Conservation (phyloP, 2,888 invertebrate species). For the Hydriomena furcata region DNA sequence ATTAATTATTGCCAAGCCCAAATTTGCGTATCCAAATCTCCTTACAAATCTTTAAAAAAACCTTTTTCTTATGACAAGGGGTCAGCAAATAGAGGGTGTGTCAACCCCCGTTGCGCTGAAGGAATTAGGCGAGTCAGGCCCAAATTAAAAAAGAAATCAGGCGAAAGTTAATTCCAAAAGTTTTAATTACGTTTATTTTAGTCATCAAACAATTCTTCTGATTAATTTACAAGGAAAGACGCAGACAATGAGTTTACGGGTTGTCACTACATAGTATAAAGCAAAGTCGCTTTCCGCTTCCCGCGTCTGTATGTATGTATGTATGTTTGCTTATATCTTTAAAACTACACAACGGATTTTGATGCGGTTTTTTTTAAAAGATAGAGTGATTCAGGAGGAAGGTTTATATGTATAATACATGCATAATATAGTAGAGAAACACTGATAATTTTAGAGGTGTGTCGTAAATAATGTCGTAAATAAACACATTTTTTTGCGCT, state of each 20-base stretch:
- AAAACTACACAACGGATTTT: too few relatives aligned
- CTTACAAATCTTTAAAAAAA: slow-evolving; percentile 40
- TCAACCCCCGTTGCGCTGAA: slow-evolving; percentile 74
- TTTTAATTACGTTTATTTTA: slow-evolving; percentile 83
- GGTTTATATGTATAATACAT: too few relatives aligned
- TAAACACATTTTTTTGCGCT: too few relatives aligned
- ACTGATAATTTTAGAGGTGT: too few relatives aligned
- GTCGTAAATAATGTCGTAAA: too few relatives aligned
- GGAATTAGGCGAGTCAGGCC: slow-evolving; percentile 73
- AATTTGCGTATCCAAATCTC: slow-evolving; percentile 34
- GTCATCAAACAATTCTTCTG: slow-evolving; percentile 69
- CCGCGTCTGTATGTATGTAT: too few relatives aligned
- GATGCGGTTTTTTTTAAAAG: too few relatives aligned
- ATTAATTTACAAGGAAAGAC: slow-evolving; percentile 63
- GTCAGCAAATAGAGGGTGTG: slow-evolving; percentile 70
- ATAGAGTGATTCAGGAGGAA: too few relatives aligned
- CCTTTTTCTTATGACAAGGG: slow-evolving; percentile 66
- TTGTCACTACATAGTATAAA: too few relatives aligned
- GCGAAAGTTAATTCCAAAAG: slow-evolving; percentile 75
- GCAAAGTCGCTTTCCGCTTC: too few relatives aligned
- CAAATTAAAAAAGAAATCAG: slow-evolving; percentile 83
- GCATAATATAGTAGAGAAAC: too few relatives aligned
- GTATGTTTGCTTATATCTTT: too few relatives aligned
- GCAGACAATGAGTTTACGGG: slow-evolving; percentile 36
- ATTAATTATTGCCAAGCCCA: slow-evolving; percentile 36